Conservation (phyloP, 2,888 invertebrate genomes). For the Drosophila nr. fundita region DNA sequence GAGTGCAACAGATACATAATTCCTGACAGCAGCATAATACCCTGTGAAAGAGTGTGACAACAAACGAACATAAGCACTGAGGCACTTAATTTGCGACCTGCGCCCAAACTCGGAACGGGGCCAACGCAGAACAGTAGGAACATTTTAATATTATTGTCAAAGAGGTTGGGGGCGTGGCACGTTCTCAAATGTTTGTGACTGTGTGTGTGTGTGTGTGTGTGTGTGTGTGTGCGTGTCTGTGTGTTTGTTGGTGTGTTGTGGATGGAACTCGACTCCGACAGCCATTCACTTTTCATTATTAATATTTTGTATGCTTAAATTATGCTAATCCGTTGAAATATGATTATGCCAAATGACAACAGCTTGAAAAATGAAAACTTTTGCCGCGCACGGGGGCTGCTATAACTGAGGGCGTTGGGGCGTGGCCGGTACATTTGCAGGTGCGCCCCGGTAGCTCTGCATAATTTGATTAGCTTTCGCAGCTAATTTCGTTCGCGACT, state of each 20-base stretch:
- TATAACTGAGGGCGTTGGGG: constrained; percentile 33
- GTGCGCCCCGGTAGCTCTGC: constrained; percentile 54
- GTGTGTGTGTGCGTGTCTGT: constrained; percentile 13
- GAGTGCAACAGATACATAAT: neutral
- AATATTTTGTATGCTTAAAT: constrained; percentile 77
- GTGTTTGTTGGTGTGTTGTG: constrained; percentile 9
- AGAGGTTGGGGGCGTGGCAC: constrained; percentile 26
- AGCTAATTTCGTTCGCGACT: constrained; percentile 67
- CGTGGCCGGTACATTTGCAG: constrained; percentile 28
- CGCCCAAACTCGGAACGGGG: neutral
- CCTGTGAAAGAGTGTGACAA: neutral
- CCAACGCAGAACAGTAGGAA: constrained; percentile 62
- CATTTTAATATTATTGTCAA: constrained; percentile 70
- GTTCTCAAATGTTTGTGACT: constrained; percentile 15
- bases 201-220: constrained; percentile 23
- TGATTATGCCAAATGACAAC: constrained; percentile 80
- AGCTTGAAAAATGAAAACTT: constrained; percentile 65
- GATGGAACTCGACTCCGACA: constrained; percentile 50
- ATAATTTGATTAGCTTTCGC: constrained; percentile 77
- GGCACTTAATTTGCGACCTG: constrained; percentile 29
- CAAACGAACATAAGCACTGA: constrained; percentile 14
- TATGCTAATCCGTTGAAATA: constrained; percentile 83
- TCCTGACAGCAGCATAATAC: neutral
- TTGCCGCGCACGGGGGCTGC: constrained; percentile 6
- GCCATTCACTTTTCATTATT: constrained; percentile 82